These are phyloP conservation scores for Ochlodes sylvanus DNA, from an alignment of 2,888 invertebrate species.

Conservation along the genomic window DNA sequence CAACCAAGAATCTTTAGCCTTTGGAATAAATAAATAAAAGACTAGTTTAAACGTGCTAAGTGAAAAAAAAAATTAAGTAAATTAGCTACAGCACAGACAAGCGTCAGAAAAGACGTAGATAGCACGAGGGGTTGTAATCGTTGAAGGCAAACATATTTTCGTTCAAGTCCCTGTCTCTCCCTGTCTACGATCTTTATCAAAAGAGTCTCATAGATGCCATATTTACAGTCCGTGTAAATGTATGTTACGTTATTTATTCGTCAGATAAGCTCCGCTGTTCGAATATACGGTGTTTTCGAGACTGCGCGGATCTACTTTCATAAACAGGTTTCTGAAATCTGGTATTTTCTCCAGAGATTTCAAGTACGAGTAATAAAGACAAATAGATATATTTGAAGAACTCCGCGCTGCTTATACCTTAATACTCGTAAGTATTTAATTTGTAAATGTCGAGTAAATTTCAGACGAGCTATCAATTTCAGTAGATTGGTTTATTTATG, in stretches of 20 bases:
- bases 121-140: conserved; percentile 42
- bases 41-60: too few species aligned
- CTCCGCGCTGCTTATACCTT: not conserved
- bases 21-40: too few species aligned
- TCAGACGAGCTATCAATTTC: too few species aligned
- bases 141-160: conserved; percentile 69
- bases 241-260: conserved; percentile 46
- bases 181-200: conserved; percentile 51
- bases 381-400: not conserved
- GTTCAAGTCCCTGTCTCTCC: conserved; percentile 50
- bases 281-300: conserved; percentile 13
- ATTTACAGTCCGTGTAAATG: conserved; percentile 46
- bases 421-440: not conserved
- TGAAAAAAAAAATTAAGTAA: too few species aligned
- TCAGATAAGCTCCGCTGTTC: conserved; percentile 35
- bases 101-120: not conserved
- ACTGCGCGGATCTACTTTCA: not conserved
- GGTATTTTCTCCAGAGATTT: not conserved
- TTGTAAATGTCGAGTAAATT: not conserved
- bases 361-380: not conserved
- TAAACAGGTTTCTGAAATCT: conserved; percentile 3
- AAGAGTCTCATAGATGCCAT: conserved; percentile 48
- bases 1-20: too few species aligned
- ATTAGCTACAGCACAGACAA: not conserved
- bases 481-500: too few species aligned